These are phyloP conservation scores for Solen grandis DNA, from an alignment of 1,140 invertebrate genomes.

Conservation along the genomic window DNA sequence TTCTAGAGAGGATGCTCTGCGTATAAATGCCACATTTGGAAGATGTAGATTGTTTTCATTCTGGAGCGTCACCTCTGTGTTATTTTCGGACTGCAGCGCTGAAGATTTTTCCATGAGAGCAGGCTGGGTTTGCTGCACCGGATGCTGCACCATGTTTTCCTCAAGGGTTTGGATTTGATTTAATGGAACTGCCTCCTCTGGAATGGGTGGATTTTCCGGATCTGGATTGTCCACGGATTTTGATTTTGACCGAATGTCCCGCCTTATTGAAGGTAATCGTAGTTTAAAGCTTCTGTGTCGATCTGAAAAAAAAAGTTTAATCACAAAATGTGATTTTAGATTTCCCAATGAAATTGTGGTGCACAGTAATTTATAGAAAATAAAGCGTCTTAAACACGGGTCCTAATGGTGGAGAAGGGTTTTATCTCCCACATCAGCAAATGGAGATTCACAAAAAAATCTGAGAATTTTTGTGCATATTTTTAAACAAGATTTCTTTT, in stretches of 20 bases:
- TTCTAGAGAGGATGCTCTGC: slow-evolving; percentile 69
- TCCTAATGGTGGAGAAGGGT: too few relatives aligned
- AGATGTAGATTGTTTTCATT: slow-evolving; percentile 27
- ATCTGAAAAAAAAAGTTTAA: slow-evolving; percentile 72
- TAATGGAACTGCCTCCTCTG: slow-evolving; percentile 72
- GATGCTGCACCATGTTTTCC: slow-evolving; percentile 28
- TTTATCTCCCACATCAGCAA: too few relatives aligned
- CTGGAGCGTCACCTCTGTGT: not conserved
- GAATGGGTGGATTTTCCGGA: slow-evolving; percentile 72
- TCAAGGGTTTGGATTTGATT: slow-evolving; percentile 64
- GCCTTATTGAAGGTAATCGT: slow-evolving; percentile 77
- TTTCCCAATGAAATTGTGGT: too few relatives aligned
- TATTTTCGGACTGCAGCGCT: not conserved
- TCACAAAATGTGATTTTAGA: too few relatives aligned
- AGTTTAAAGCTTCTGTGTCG: slow-evolving; percentile 78
- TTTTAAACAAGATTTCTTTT: too few relatives aligned
- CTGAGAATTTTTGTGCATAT: too few relatives aligned
- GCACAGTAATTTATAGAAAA: too few relatives aligned
- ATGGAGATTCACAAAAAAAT: too few relatives aligned
- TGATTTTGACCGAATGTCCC: slow-evolving; percentile 67
- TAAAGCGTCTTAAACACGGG: too few relatives aligned
- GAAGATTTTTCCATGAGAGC: slow-evolving; percentile 10
- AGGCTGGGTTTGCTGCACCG: slow-evolving; percentile 14
- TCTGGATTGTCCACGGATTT: slow-evolving; percentile 63
- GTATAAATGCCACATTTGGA: slow-evolving; percentile 40